A percentile compares a stretch with the other conserved stretches of the same genome.
Conservation (phyloP, 2,797 vertebrate genomes). For the Ctenosaura bakeri region DNA sequence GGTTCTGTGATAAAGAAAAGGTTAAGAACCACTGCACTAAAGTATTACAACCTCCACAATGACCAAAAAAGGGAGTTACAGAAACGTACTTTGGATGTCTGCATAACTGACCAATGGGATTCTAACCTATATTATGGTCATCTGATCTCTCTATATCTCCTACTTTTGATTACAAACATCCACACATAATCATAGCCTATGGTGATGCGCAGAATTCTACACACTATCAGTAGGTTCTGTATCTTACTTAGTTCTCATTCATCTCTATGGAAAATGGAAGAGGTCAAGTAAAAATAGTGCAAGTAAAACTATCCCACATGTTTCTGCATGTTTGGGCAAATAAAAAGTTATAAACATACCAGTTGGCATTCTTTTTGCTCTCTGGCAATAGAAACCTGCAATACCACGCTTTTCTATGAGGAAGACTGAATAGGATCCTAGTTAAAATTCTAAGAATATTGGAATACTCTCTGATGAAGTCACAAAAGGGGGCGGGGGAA, state of each 20-base stretch:
- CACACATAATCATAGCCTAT: background rate
- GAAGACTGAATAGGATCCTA: background rate
- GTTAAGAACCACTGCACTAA: too few relatives aligned
- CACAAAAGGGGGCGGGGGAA: too few relatives aligned
- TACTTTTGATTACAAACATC: background rate
- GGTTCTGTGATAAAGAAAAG: too few relatives aligned
- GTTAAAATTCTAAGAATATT: constrained; percentile 22
- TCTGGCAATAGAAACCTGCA: background rate
- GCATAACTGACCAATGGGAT: too few relatives aligned
- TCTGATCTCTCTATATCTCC: background rate
- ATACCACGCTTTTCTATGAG: background rate
- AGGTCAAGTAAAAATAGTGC: background rate
- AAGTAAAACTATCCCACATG: background rate
- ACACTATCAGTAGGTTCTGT: background rate
- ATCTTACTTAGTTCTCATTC: background rate
- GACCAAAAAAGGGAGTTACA: too few relatives aligned
- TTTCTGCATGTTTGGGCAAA: background rate
- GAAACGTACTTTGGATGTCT: too few relatives aligned
- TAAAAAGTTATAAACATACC: constrained; percentile 18
- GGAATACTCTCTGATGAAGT: constrained; percentile 17
- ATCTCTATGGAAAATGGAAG: background rate
- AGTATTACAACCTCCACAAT: too few relatives aligned
- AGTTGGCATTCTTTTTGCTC: background rate
- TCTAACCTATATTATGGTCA: background rate
- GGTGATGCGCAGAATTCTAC: background rate